Base-by-base conservation (phyloP, 2,113 vertebrate genomes). In the Osmerus mordax region DNA sequence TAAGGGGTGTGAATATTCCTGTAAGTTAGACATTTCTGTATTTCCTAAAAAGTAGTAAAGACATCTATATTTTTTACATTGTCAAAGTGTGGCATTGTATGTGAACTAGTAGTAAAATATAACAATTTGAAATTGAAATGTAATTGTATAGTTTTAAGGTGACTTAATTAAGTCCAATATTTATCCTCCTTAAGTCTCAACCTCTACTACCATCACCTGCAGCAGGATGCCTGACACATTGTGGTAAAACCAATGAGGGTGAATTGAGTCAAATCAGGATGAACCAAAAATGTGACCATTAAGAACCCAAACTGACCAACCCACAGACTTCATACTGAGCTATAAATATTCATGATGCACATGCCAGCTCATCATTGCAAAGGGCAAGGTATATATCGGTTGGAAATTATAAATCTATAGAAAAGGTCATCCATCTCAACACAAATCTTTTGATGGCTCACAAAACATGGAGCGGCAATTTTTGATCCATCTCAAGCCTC, bases 361-460 rank as follows among this genome's bases (percentile, higher is more conserved):
- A 82, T 66, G 72, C 79, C 36, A 74, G 82, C 82, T 87, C 88
- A 86, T 87, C 84, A 77, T 77, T 83, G 82, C 82, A 90, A 89
- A 91, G 89, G 88, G 84, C 87, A 91, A 80, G 87, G 79, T 88
- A 36, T 58, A 90, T 88, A 88, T 89, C 83, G 85, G 81, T 84
- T 79, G 86, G 87, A 86, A 89, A 90, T 89, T 88, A 91, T 89
- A 87, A 87, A 90, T 87, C 85, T 78, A 84, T 85, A 84, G 84
- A 82, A 90, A 91, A 91, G 89, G 89, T 91, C 89, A 86, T 72
- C 78, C 73, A 86, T 76, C 77, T 84, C 86, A 86, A 89, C 85
- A 87, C 81, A 86, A 87, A 82, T 89, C 85, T 80, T 82, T 80
- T 78, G 73, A 83, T 87, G 84, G 88, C 74, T 90, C 85, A 87